These are phyloP conservation scores for Coccyzus lansbergi DNA, from an alignment of 2,797 vertebrate genomes.

Conservation along the genomic window DNA sequence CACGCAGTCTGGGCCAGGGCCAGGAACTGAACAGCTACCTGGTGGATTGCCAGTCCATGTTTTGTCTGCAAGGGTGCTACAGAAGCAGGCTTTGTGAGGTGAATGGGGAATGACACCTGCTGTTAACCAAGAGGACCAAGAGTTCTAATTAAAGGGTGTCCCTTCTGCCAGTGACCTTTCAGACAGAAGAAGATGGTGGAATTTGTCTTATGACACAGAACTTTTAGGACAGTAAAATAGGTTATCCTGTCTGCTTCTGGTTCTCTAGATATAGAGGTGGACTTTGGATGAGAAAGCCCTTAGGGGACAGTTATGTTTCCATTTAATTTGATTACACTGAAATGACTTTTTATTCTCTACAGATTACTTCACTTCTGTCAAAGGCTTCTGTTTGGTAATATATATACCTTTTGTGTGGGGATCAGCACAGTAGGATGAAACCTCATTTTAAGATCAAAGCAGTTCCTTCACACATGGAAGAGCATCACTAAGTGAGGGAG, in stretches of 20 bases:
- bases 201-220: neutral
- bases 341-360: neutral
- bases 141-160: neutral
- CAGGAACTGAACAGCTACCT: neutral
- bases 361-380: neutral
- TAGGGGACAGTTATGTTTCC: neutral
- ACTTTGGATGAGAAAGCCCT: neutral
- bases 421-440: neutral
- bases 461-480: neutral
- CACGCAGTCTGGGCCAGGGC: neutral
- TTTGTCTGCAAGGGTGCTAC: neutral
- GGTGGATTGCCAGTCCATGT: neutral
- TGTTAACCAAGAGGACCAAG: rapidly evolving
- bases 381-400: neutral
- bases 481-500: neutral
- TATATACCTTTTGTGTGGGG: rapidly evolving
- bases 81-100: neutral
- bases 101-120: neutral
- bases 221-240: neutral
- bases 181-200: neutral
- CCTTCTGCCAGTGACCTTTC: neutral
- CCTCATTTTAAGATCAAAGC: neutral
- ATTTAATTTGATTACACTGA: neutral
- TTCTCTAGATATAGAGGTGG: neutral
- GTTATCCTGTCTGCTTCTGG: neutral